These are phyloP conservation scores for Myiopsitta monachus DNA, from an alignment of 2,113 vertebrate species.

Conservation along the genomic window DNA sequence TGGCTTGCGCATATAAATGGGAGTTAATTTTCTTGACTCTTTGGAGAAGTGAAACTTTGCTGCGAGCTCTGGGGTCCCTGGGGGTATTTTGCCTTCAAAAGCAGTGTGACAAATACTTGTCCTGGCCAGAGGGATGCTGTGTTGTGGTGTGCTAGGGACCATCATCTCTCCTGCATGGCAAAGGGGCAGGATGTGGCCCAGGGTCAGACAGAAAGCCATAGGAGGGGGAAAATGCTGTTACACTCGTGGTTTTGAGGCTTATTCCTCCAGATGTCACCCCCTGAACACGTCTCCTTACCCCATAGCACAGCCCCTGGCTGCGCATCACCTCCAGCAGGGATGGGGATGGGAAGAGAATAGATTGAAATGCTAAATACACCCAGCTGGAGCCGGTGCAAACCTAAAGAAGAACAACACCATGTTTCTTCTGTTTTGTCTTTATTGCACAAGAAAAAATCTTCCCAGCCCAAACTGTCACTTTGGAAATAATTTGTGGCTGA, in stretches of 20 bases:
- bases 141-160: accelerated
- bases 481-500: constrained; percentile 50
- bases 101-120: background rate
- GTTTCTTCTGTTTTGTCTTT: constrained; percentile 66
- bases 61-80: background rate
- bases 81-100: background rate
- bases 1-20: constrained; percentile 59
- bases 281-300: background rate
- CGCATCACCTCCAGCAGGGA: background rate
- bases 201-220: accelerated
- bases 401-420: background rate
- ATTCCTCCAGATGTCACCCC: background rate
- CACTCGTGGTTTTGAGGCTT: background rate
- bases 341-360: background rate
- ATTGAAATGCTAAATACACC: background rate
- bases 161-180: background rate
- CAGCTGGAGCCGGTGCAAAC: constrained; percentile 23
- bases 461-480: constrained; percentile 52
- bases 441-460: constrained; percentile 48
- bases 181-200: background rate
- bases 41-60: constrained; percentile 6
- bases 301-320: accelerated
- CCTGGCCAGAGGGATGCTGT: background rate
- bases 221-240: accelerated
- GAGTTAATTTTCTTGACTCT: constrained; percentile 59